These are phyloP conservation scores for Eudyptes chrysolophus DNA, from an alignment of 2,113 vertebrate species.

Conservation along the genomic window DNA sequence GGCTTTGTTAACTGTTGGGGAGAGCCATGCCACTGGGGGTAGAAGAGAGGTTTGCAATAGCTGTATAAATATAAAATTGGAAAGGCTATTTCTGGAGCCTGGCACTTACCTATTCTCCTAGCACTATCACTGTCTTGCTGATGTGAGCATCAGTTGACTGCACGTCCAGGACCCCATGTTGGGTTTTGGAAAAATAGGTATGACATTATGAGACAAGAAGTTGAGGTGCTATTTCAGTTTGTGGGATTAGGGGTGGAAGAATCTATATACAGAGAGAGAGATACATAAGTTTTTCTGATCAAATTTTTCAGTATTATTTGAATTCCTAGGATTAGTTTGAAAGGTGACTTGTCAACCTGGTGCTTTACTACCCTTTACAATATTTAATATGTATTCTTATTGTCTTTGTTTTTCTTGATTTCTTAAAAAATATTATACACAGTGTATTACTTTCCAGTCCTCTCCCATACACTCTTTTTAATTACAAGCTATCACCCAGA, in stretches of 20 bases:
- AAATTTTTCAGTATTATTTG: background rate
- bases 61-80: background rate
- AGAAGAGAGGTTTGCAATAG: background rate
- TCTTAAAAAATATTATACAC: background rate
- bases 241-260: background rate
- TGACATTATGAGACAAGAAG: background rate
- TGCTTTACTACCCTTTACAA: background rate
- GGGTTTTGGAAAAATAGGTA: background rate
- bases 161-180: background rate
- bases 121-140: background rate
- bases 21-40: background rate
- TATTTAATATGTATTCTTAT: background rate
- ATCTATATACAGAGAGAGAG: background rate
- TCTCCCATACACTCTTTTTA: background rate
- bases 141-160: background rate
- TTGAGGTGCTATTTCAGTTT: background rate
- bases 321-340: background rate
- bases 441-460: background rate
- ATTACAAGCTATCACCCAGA: background rate
- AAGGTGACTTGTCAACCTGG: background rate
- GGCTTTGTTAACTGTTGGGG: background rate
- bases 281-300: background rate
- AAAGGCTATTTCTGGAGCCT: background rate
- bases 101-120: background rate
- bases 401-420: background rate